Evolutionary conservation across 2,888 invertebrate species (phyloP).

Genomic region (Cephus sareptanus): DNA sequence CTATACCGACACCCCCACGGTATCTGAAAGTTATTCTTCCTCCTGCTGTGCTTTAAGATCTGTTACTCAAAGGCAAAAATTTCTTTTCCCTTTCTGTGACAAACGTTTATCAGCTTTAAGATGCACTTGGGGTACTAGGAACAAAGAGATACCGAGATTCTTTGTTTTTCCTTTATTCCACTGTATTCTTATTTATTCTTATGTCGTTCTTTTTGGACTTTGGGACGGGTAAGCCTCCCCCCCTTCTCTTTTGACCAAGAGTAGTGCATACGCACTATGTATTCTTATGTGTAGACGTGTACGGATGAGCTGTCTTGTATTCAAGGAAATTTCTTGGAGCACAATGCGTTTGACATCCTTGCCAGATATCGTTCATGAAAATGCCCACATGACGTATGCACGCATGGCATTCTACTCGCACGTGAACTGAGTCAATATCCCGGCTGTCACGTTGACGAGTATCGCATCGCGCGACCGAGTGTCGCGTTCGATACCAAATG

Average conservation of each 20-base stretch:
- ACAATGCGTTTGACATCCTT: not conserved
- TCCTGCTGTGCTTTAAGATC: not conserved
- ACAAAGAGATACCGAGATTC: not conserved
- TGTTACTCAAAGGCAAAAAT: not conserved
- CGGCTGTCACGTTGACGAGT: constrained; percentile 39
- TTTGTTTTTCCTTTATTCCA: not conserved
- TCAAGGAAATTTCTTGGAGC: not conserved
- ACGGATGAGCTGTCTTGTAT: not conserved
- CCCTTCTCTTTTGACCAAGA: not conserved
- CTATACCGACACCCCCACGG: not conserved
- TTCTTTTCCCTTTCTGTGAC: not conserved
- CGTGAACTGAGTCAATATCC: constrained; percentile 51
- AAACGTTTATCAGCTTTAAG: not conserved
- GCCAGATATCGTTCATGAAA: not conserved
- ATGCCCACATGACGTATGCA: constrained; percentile 24
- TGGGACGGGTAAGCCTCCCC: not conserved
- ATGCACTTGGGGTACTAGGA: not conserved
- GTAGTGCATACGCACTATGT: not conserved
- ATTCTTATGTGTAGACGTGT: not conserved
- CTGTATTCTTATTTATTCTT: not conserved
- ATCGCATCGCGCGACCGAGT: not conserved
- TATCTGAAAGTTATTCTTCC: not conserved
- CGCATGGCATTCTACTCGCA: constrained; percentile 26
- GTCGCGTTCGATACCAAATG: constrained; percentile 15
- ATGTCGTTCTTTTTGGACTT: not conserved